phyloP scores from a whole-genome alignment of 2,888 invertebrate species.

The Agriotes lineatus region DNA sequence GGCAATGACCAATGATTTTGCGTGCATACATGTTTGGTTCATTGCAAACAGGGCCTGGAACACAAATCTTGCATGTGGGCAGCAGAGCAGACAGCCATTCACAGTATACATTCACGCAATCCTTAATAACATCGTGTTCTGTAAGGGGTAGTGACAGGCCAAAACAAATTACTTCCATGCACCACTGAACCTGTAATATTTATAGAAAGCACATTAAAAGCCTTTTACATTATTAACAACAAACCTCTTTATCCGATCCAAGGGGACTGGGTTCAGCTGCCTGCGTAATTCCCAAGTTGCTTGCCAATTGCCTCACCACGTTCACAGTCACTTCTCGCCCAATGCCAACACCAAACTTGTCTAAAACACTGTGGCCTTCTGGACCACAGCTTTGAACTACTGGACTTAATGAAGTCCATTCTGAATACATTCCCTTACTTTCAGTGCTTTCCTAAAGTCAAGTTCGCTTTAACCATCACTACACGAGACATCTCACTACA shows the following conservation, averaged over 20 bases:
- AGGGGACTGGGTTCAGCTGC: slow-evolving; percentile 88
- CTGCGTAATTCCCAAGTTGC: slow-evolving; percentile 79
- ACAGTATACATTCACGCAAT: slow-evolving; percentile 96
- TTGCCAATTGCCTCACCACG: slow-evolving; percentile 82
- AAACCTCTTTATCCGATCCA: slow-evolving; percentile 86
- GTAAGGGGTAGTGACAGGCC: slow-evolving; percentile 90
- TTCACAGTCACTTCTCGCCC: slow-evolving; percentile 86
- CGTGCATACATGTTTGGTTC: slow-evolving; percentile 92
- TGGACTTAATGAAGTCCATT: slow-evolving; percentile 82
- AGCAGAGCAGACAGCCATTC: slow-evolving; percentile 95
- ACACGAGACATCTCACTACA: no score
- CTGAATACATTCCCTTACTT: slow-evolving; percentile 84
- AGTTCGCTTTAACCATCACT: no score
- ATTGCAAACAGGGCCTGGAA: slow-evolving; percentile 89
- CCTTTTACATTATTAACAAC: background rate
- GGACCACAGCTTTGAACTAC: slow-evolving; percentile 75
- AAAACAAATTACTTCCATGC: slow-evolving; percentile 89
- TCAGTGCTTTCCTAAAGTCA: slow-evolving; percentile 73
- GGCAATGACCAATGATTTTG: slow-evolving; percentile 91
- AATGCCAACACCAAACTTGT: slow-evolving; percentile 78
- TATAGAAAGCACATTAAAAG: background rate
- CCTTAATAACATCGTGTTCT: slow-evolving; percentile 94
- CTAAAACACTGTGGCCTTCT: slow-evolving; percentile 80
- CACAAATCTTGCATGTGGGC: slow-evolving; percentile 85
- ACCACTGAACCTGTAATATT: slow-evolving; percentile 82